Evolutionary conservation across 2,888 invertebrate species (phyloP).

Genomic region (Cheilosia variabilis): DNA sequence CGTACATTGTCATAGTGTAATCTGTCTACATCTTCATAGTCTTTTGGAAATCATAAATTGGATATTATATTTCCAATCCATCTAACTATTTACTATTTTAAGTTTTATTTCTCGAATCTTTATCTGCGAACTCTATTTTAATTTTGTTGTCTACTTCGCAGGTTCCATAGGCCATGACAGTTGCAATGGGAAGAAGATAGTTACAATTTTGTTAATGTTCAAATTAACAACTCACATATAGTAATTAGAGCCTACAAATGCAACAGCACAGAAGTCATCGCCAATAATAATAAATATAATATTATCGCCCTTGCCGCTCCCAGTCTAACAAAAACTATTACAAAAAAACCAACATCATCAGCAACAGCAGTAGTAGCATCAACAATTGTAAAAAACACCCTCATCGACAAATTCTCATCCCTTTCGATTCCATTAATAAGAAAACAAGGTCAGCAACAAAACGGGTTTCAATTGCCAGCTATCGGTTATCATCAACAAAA

Average conservation of each 20-base stretch:
- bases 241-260: conserved; percentile 66
- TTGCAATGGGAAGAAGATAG: conserved; percentile 84
- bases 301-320: conserved; percentile 33
- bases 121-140: no score
- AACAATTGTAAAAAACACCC: conserved; percentile 47
- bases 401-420: conserved; percentile 35
- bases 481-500: conserved; percentile 17
- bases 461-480: conserved; percentile 71
- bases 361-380: conserved; percentile 22
- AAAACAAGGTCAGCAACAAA: conserved; percentile 46
- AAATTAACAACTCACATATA: conserved; percentile 73
- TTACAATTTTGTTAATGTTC: conserved; percentile 75
- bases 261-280: conserved; percentile 70
- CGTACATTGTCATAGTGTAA: no score
- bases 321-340: conserved; percentile 23
- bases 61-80: no score
- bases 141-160: conserved; percentile 80
- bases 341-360: conserved; percentile 28
- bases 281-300: conserved; percentile 56
- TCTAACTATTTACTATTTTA: no score
- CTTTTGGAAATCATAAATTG: no score
- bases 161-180: conserved; percentile 92
- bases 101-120: no score
- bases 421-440: conserved; percentile 32
- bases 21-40: no score